These are phyloP conservation scores for Oncorhynchus masou DNA, from an alignment of 2,113 vertebrate species.

Conservation along the genomic window DNA sequence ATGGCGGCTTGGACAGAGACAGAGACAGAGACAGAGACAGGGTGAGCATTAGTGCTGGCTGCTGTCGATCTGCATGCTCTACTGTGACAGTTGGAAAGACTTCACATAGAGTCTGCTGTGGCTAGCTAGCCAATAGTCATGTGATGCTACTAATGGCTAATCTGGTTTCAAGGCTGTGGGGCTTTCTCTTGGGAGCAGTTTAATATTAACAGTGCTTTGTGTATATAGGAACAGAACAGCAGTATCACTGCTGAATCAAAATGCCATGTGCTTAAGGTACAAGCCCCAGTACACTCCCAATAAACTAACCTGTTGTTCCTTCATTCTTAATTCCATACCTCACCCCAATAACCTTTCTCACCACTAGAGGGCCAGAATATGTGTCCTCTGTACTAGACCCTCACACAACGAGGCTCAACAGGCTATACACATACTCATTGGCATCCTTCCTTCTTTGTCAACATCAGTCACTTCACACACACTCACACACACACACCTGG, in stretches of 20 bases:
- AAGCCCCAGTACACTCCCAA: background rate
- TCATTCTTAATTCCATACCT: background rate
- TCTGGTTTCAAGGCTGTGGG: slow-evolving; percentile 1
- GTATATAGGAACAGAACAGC: background rate
- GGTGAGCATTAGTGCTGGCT: background rate
- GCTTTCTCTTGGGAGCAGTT: slow-evolving; percentile 7
- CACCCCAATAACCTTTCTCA: background rate
- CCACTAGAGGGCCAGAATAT: slow-evolving; percentile 64
- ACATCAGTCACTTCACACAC: background rate
- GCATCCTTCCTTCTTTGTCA: background rate
- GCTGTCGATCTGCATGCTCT: slow-evolving; percentile 12
- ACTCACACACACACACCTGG: background rate
- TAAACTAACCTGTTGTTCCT: background rate
- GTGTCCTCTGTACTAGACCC: slow-evolving; percentile 5
- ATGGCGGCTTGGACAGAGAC: background rate
- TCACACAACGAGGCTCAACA: background rate
- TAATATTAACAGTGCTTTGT: background rate
- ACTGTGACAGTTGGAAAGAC: slow-evolving; percentile 20
- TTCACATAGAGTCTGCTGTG: background rate
- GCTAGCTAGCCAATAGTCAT: background rate
- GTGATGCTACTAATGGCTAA: slow-evolving; percentile 17
- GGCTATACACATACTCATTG: background rate
- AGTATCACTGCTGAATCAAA: background rate
- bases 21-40: background rate
- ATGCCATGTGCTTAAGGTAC: background rate